phyloP scores from a whole-genome alignment of 2,797 vertebrate genomes.

The Thamnophis elegans region DNA sequence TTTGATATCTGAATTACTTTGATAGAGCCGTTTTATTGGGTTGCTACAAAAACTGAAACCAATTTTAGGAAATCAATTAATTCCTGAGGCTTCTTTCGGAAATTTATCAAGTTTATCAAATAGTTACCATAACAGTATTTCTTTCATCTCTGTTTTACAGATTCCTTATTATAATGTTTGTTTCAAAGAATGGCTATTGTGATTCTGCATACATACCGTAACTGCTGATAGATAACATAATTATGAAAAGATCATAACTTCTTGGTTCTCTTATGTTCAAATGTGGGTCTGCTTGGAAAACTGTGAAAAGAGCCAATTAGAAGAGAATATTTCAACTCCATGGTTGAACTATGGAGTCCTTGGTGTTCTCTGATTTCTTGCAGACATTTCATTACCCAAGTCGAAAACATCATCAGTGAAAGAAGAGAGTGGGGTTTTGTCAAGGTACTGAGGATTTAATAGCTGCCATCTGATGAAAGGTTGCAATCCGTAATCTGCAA shows the following conservation, averaged over 20 bases:
- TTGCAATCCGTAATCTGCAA: too few species aligned
- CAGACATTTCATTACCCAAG: too few species aligned
- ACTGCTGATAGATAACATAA: background rate
- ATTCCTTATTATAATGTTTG: background rate
- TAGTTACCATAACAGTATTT: background rate
- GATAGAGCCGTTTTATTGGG: slow-evolving; percentile 35
- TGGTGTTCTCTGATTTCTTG: background rate
- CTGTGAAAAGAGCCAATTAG: background rate
- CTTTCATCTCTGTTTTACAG: background rate
- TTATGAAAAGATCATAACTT: background rate
- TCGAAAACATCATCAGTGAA: too few species aligned
- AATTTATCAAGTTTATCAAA: slow-evolving; percentile 7
- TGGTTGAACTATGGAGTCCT: background rate
- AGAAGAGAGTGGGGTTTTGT: too few species aligned
- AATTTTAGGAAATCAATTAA: slow-evolving; percentile 14
- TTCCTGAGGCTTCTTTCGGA: slow-evolving; percentile 10
- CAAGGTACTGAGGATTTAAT: too few species aligned
- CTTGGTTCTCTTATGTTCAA: background rate
- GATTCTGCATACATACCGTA: background rate
- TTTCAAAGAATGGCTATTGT: background rate
- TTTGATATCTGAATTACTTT: slow-evolving; percentile 43
- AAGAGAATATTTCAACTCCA: background rate
- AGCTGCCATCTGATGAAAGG: too few species aligned
- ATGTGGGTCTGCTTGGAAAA: background rate
- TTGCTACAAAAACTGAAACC: slow-evolving; percentile 1